phyloP scores from a whole-genome alignment of 2,888 invertebrate species.

The Sinelater perroti region DNA sequence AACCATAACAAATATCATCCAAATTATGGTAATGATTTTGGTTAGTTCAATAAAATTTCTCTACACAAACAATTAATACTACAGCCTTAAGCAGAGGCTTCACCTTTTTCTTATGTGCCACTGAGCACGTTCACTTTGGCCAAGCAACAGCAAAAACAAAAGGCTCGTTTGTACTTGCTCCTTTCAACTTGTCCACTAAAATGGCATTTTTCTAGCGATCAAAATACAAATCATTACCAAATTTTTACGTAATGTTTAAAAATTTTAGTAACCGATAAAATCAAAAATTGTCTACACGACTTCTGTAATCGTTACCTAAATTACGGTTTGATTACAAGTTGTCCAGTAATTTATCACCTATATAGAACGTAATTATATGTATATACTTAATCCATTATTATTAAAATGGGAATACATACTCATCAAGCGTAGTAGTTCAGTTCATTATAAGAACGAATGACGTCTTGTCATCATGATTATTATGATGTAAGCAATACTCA shows the following conservation, averaged over 20 bases:
- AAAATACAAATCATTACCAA: slow-evolving; percentile 34
- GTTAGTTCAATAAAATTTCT: slow-evolving; percentile 10
- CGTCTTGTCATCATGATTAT: neutral
- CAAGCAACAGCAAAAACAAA: too few relatives aligned
- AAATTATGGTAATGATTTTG: slow-evolving; percentile 37
- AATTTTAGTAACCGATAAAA: slow-evolving; percentile 27
- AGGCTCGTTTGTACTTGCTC: too few relatives aligned
- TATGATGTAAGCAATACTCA: slow-evolving; percentile 38
- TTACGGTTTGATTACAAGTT: slow-evolving; percentile 45
- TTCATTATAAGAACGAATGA: slow-evolving; percentile 36
- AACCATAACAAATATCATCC: slow-evolving; percentile 31
- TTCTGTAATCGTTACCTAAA: slow-evolving; percentile 33
- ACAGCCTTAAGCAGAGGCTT: too few relatives aligned
- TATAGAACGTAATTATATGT: slow-evolving; percentile 49
- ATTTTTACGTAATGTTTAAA: slow-evolving; percentile 26
- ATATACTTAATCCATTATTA: slow-evolving; percentile 51
- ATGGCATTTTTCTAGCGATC: too few relatives aligned
- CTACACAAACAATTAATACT: neutral
- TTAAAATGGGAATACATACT: slow-evolving; percentile 51
- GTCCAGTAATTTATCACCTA: slow-evolving; percentile 48
- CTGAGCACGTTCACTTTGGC: too few relatives aligned
- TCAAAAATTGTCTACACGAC: slow-evolving; percentile 20
- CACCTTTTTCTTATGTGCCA: too few relatives aligned
- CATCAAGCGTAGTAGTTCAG: slow-evolving; percentile 53
- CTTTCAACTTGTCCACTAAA: too few relatives aligned